Conservation (phyloP, 2,113 vertebrate species). For the Tichodroma muraria region DNA sequence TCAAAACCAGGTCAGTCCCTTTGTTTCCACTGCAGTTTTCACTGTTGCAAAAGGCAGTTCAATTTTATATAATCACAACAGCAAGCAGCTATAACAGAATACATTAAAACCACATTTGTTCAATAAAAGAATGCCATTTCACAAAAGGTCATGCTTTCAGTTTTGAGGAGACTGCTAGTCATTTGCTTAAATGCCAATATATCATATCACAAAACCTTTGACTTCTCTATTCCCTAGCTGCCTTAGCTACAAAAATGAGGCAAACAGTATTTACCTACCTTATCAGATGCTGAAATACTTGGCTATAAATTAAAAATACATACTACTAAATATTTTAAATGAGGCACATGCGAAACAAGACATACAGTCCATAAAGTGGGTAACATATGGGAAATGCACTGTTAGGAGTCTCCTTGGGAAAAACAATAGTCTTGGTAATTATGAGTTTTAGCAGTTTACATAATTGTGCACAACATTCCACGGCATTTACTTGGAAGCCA, state of each 20-base stretch:
- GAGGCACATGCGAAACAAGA: background rate
- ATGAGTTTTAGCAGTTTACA: background rate
- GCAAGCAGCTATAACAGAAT: conserved; percentile 34
- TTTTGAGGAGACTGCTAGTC: conserved; percentile 9
- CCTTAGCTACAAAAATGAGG: background rate
- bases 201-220: background rate
- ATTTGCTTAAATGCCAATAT: conserved; percentile 31
- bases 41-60: background rate
- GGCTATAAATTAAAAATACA: background rate
- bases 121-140: conserved; percentile 37
- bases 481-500: background rate
- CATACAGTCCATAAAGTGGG: background rate
- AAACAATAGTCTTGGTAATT: background rate
- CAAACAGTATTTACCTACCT: background rate
- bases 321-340: background rate
- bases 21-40: background rate
- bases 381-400: background rate
- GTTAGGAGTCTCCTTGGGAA: background rate
- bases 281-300: background rate
- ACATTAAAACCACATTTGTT: conserved; percentile 29
- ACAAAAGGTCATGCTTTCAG: conserved; percentile 40
- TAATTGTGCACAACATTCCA: background rate
- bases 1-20: background rate
- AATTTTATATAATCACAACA: background rate
- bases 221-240: background rate